These are phyloP conservation scores for Leptoteleia sp. DNA, from an alignment of 1,140 invertebrate genomes.

Conservation along the genomic window DNA sequence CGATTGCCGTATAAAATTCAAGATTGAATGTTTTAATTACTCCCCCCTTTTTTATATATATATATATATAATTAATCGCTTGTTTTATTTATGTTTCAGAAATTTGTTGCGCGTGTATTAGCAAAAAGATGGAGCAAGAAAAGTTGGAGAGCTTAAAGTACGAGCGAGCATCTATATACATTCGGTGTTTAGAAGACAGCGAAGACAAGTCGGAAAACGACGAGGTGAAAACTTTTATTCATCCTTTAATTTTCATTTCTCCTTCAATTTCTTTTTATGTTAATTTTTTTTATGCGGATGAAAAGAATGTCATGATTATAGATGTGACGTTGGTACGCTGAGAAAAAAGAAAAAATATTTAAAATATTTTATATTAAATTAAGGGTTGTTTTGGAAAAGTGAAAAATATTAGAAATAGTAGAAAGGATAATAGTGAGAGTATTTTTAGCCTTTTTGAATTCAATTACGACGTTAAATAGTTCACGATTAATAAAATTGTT, in stretches of 20 bases:
- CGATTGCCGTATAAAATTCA: constrained; percentile 14
- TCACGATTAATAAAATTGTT: constrained; percentile 20
- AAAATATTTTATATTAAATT: too few relatives aligned
- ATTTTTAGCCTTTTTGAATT: too few relatives aligned
- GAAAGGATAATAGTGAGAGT: too few relatives aligned
- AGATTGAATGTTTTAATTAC: constrained; percentile 15
- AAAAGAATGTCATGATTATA: too few relatives aligned
- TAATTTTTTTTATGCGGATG: too few relatives aligned
- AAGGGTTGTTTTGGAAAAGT: too few relatives aligned
- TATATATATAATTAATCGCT: background rate
- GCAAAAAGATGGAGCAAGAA: constrained; percentile 74
- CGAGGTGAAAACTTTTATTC: constrained; percentile 70
- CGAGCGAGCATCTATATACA: constrained; percentile 77
- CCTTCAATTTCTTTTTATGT: too few relatives aligned
- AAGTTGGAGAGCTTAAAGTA: constrained; percentile 77
- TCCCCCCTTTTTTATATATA: background rate
- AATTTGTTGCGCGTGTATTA: constrained; percentile 72
- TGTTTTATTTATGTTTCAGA: constrained; percentile 69
- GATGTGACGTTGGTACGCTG: too few relatives aligned
- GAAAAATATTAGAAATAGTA: too few relatives aligned
- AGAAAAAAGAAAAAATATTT: too few relatives aligned
- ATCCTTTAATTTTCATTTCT: too few relatives aligned
- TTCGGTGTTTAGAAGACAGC: constrained; percentile 76
- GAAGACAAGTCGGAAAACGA: constrained; percentile 74
- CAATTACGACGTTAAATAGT: too few relatives aligned